phyloP scores from a whole-genome alignment of 37 sponge, comb jelly and placozoan genomes.

The Dysidea cf. avara region DNA sequence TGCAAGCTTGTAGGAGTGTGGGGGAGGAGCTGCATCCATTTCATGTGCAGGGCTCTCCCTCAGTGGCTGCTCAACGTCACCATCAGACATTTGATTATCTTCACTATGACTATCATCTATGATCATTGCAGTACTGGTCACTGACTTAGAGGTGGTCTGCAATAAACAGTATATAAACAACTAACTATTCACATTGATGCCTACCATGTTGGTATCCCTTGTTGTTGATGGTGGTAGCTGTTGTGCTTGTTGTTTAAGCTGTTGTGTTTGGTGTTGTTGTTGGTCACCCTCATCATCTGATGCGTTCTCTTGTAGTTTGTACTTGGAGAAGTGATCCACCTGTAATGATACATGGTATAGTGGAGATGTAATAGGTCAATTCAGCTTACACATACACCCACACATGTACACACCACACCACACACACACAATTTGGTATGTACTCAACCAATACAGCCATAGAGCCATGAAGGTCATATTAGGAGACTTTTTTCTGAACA shows the following conservation, averaged over 20 bases:
- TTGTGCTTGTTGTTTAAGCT: neutral
- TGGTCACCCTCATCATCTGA: conserved; percentile 53
- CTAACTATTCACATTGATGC: neutral
- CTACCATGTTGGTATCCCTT: neutral
- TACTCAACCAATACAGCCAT: too few relatives aligned
- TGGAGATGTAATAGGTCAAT: neutral
- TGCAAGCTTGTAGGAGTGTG: conserved; percentile 53
- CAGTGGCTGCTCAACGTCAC: conserved; percentile 20
- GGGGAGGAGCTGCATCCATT: neutral
- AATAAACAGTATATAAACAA: neutral
- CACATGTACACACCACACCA: conserved; percentile 4
- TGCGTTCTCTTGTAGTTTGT: conserved; percentile 73
- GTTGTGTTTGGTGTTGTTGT: neutral
- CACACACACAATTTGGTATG: conserved; percentile 5
- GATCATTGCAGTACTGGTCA: too few relatives aligned
- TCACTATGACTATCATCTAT: neutral
- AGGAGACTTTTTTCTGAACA: too few relatives aligned
- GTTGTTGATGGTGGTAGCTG: neutral
- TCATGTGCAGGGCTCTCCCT: neutral
- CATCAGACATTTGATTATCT: conserved; percentile 58
- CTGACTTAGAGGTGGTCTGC: neutral
- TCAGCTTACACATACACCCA: neutral
- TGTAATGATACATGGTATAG: neutral
- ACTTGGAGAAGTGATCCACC: conserved; percentile 90
- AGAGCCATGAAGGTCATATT: too few relatives aligned